phyloP scores from a whole-genome alignment of 2,888 invertebrate genomes.

The Carterocephalus palaemon region DNA sequence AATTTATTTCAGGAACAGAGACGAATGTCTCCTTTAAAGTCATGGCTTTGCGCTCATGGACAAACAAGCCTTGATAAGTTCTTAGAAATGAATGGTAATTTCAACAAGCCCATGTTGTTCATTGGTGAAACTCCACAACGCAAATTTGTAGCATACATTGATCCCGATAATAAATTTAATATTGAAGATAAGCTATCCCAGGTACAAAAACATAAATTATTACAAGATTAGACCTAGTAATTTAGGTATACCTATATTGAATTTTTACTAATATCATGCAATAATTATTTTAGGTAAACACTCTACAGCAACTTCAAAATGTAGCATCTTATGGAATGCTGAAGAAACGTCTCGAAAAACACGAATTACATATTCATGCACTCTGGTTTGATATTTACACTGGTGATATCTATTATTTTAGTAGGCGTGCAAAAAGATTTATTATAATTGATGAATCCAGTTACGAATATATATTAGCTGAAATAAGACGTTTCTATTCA shows the following conservation, averaged over 20 bases:
- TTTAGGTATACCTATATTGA: not conserved
- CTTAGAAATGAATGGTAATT: conserved; percentile 81
- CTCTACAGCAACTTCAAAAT: conserved; percentile 94
- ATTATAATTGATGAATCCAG: conserved; percentile 91
- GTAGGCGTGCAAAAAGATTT: conserved; percentile 90
- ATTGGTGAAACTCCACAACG: conserved; percentile 92
- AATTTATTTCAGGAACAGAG: conserved; percentile 81
- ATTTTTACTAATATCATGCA: conserved; percentile 12
- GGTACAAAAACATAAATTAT: conserved; percentile 68
- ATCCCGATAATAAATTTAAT: conserved; percentile 92
- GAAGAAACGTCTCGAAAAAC: conserved; percentile 86
- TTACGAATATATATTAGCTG: conserved; percentile 85
- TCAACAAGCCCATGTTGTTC: conserved; percentile 87
- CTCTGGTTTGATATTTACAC: conserved; percentile 99
- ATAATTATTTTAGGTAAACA: conserved; percentile 85
- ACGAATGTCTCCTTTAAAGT: conserved; percentile 90
- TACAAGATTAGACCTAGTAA: not conserved
- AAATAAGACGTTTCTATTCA: conserved; percentile 89
- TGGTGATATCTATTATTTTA: conserved; percentile 97
- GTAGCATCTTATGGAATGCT: conserved; percentile 95
- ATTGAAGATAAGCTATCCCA: conserved; percentile 96
- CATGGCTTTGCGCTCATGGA: conserved; percentile 95
- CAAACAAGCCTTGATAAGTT: conserved; percentile 90
- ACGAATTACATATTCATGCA: conserved; percentile 93
- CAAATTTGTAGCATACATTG: conserved; percentile 95